These are phyloP conservation scores for Drosophila sproati DNA, from an alignment of 1,140 invertebrate genomes.

Conservation along the genomic window DNA sequence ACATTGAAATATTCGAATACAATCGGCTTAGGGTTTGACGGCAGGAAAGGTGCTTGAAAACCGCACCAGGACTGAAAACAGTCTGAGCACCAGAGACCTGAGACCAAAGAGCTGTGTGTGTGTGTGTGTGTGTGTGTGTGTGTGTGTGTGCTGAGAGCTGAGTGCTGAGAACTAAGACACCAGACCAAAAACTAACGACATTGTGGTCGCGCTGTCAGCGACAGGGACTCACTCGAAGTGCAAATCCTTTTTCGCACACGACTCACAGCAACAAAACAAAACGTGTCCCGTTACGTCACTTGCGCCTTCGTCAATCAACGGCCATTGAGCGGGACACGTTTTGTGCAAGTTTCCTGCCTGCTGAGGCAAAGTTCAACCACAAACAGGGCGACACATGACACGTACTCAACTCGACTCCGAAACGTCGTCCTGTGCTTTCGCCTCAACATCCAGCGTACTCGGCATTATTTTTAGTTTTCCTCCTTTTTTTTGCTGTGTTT, in stretches of 20 bases:
- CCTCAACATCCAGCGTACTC: conserved; percentile 4
- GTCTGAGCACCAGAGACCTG: background rate
- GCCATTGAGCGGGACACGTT: conserved; percentile 77
- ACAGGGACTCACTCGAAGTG: conserved; percentile 47
- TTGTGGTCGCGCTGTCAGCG: conserved; percentile 70
- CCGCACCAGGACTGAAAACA: background rate
- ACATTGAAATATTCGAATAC: conserved; percentile 80
- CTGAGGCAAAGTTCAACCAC: conserved; percentile 74
- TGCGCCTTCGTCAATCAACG: conserved; percentile 67
- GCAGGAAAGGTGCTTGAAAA: conserved; percentile 24
- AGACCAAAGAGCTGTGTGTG: no score
- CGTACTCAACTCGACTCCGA: conserved; percentile 61
- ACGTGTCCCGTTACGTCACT: conserved; percentile 15
- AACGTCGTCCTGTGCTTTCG: conserved; percentile 10
- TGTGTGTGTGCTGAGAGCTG: background rate
- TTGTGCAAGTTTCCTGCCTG: conserved; percentile 60
- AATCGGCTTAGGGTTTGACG: conserved; percentile 64
- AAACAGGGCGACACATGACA: conserved; percentile 78
- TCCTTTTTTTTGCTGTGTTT: conserved; percentile 26
- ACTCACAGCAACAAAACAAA: background rate
- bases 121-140: no score
- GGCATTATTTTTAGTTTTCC: conserved; percentile 49
- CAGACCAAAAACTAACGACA: conserved; percentile 39
- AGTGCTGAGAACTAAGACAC: conserved; percentile 1
- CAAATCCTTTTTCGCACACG: conserved; percentile 63